Evolutionary conservation across 2,797 vertebrate species (phyloP), one percentile per base, ranked within the genome.

Genomic region (Bradypodion pumilum): DNA sequence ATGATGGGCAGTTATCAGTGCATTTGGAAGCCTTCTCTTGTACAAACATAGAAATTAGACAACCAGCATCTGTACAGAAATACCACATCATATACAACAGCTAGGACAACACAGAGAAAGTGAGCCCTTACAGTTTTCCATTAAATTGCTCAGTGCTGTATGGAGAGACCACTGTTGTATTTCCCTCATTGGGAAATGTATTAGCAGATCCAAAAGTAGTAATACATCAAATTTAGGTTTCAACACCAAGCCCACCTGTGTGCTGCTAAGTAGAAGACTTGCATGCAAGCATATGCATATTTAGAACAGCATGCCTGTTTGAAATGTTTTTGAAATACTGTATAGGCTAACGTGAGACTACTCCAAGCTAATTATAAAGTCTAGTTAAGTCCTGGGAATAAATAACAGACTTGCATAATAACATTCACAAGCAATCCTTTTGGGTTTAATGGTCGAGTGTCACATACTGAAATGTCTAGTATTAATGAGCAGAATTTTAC

Each of bases 61-160:
- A 85, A 81, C 84, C 79, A 81, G 80, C 76, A 49, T 52, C 85
- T 86, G 77, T 77, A 80, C 25, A 15, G 52, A 70, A 76, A 35
- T n/a, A 49, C 2, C 29, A 19, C 12, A 1, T 60, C 23, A 46
- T 78, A 78, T 29, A 23, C 27, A 1, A 23, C 15, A 13, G 0
- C n/a, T 66, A 42, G 73, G 84, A 77, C 40, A 72, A 1, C 59
- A 86, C 59, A 56, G 72, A 49, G 78, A 16, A 0, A 1, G 1
- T 2, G 35, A 62, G 75, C 1, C 74, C 74, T 76, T 84, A 66
- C 1, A 5, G 19, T 1, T 7, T 7, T 42, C 49, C 42, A 40
- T 77, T 6, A 9, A 9, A 83, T 7, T 0, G 0, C 62, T 77
- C 68, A 25, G 29, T 13, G 0, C 9, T 29, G 65, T 77, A 7